phyloP scores from a whole-genome alignment of 2,113 vertebrate genomes.

The Callorhinus ursinus region DNA sequence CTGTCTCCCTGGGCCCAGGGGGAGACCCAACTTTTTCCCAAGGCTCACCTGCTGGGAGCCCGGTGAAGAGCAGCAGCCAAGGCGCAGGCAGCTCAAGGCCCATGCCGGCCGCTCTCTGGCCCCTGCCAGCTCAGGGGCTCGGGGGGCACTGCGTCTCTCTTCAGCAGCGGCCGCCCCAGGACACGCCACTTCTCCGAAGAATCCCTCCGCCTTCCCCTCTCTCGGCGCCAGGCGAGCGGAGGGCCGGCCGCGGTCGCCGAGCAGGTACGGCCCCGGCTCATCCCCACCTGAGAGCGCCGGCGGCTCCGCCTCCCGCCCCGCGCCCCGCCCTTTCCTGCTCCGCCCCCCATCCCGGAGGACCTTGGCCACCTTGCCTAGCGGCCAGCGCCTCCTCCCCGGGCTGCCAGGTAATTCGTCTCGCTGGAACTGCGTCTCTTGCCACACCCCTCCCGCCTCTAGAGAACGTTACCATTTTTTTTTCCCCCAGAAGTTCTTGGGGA shows the following conservation, averaged over 20 bases:
- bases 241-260: neutral
- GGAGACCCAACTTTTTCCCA: neutral
- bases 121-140: constrained; percentile 12
- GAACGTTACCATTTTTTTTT: neutral
- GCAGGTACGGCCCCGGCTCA: neutral
- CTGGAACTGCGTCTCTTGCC: accelerated
- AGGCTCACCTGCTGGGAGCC: constrained; percentile 86
- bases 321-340: constrained; percentile 38
- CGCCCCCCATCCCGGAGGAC: neutral
- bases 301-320: constrained; percentile 3
- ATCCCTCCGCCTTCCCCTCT: neutral
- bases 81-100: neutral
- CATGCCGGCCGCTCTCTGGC: constrained; percentile 76
- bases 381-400: neutral
- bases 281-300: neutral
- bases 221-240: accelerated
- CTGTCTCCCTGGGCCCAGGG: neutral
- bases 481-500: neutral
- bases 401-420: neutral
- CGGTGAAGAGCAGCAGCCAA: constrained; percentile 79
- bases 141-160: neutral
- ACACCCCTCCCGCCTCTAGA: accelerated
- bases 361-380: neutral
- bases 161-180: neutral
- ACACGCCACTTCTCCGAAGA: neutral